Base-by-base conservation (phyloP, 2,797 vertebrate species). In the Hoplostethus atlanticus region DNA sequence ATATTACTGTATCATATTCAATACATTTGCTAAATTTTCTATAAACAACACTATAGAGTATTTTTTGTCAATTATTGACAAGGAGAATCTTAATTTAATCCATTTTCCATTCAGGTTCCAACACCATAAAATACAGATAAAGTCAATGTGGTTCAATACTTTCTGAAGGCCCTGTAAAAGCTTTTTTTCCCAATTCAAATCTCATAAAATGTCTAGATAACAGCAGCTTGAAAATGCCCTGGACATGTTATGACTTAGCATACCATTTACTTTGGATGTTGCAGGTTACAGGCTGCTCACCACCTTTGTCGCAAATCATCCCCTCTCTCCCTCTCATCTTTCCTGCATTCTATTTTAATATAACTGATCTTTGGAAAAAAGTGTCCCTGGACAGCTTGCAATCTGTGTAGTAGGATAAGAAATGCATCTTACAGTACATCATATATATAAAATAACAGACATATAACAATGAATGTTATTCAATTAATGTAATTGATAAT, bases 371-470 rank as follows among this genome's bases (percentile, higher is more conserved):
- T 31, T 10, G 1, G 1, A 57, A 50, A 42, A 11, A 44, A 6
- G 3, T 31, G 12, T 15, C 13, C 28, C 28, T 13, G 25, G 8
- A 25, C 7, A 9, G 40, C 10, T 12, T 48, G 6, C 15, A 48
- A 17, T n/a, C 47, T 17, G 47, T 8, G 3, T 6, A 3, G 47
- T n/a, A 47, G 15, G 6, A 47, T 17, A 71, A 60, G 17, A 66
- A 65, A 34, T 6, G 6, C 11, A n/a, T 67, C 81, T 84, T 54
- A 80, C 83, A 53, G 51, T 28, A 53, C 5, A 25, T 25, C 51
- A 53, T 21, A 25, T 21, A 21, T 21, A 21, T 21, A 21, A 21
- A 1, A 21, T 21, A 21, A 21, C 21, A 53, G 28, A 53, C 21
- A 53, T 28, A 12, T 8, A 11, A 4, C 11, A 25, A 25, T 25